phyloP scores from a whole-genome alignment of 1,140 invertebrate species.

The Atopsyche davidsoni region DNA sequence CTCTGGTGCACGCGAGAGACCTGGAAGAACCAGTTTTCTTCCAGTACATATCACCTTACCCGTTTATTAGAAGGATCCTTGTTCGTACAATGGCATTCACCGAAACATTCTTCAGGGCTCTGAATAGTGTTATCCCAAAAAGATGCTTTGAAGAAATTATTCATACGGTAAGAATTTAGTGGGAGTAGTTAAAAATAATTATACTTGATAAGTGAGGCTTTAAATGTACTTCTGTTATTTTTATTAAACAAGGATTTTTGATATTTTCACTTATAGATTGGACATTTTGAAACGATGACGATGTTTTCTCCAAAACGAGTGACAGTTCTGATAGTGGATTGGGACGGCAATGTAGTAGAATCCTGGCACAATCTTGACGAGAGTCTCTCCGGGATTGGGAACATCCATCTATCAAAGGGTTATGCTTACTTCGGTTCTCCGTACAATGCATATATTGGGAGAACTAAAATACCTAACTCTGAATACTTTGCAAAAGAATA shows the following conservation, averaged over 20 bases:
- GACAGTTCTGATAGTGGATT: conserved; percentile 53
- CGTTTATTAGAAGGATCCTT: conserved; percentile 53
- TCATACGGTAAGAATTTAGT: conserved; percentile 12
- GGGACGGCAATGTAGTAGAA: conserved; percentile 59
- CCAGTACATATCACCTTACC: conserved; percentile 51
- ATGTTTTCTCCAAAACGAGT: conserved; percentile 38
- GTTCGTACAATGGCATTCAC: conserved; percentile 46
- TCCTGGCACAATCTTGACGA: conserved; percentile 50
- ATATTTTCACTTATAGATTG: conserved; percentile 41
- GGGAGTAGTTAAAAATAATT: neutral
- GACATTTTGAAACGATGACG: conserved; percentile 36
- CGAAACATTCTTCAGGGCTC: conserved; percentile 50
- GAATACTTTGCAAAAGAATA: conserved; percentile 34
- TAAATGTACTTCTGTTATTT: no score
- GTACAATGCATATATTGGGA: conserved; percentile 52
- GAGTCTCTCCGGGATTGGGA: conserved; percentile 42
- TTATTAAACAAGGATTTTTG: neutral
- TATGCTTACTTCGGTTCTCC: conserved; percentile 53
- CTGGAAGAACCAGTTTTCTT: conserved; percentile 42
- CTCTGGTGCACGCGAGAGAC: conserved; percentile 49
- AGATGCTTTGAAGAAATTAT: conserved; percentile 9
- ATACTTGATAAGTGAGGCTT: conserved; percentile 25
- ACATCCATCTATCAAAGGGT: conserved; percentile 47
- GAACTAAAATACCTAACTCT: conserved; percentile 47
- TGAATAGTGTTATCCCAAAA: conserved; percentile 51